Base-by-base conservation (phyloP, 2,888 invertebrate genomes). In the Tinea semifulvella region DNA sequence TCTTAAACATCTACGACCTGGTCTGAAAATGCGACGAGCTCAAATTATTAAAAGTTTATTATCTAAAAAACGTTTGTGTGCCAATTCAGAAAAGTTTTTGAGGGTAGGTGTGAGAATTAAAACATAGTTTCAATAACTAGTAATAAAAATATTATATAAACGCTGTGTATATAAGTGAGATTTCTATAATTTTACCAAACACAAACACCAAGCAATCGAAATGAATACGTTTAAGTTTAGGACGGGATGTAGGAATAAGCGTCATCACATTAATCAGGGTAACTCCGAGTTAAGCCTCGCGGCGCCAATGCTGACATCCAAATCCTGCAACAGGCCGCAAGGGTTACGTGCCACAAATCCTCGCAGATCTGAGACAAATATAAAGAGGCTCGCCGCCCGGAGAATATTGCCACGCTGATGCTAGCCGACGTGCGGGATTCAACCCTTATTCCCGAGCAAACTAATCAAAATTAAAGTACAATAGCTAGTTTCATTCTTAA, bases 241-340 rank as follows among this genome's bases (percentile, higher is more conserved):
- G 31, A 31, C 22, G 13, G 31, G n/a, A 36, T 36, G 40, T 40
- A 22, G 40, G 54, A 58, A 59, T 56, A 60, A 38, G 61, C 61
- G 64, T 64, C 68, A 67, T 67, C 68, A 63, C 68, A 71, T 75
- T 77, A 79, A 80, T 79, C 77, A 68, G 70, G 71, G 77, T 63
- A 19, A n/a, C 65, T 69, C 64, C 52, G 59, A 63, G 65, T 64
- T 74, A 80, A 80, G 74, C 77, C 62, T 63, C 66, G 68, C 67
- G 68, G 64, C 68, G 68, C 75, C 71, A 58, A 70, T 71, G 70
- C 66, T 70, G 75, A 75, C 74, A 73, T 56, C 56, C 62, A 65
- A 74, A 76, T 67, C 76, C 71, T 63, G 56, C 60, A 57, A 57
- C 58, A 61, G 68, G 60, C 61, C 63, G 61, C 58, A 27, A 14